Evolutionary conservation across 2,888 invertebrate species (phyloP).

Genomic region (Criorhina ranunculi): DNA sequence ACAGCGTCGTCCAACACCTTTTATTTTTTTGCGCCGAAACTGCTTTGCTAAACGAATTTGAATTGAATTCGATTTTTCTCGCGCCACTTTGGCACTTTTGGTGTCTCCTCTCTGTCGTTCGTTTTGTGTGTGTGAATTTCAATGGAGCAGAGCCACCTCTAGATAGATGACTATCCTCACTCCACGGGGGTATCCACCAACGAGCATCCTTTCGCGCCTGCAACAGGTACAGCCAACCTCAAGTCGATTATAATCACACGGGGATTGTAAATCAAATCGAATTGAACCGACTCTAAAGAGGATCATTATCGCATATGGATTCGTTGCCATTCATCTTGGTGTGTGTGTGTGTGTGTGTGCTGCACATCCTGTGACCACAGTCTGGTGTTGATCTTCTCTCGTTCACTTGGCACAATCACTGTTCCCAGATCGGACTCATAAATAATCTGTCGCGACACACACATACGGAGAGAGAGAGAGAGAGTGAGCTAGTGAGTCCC

Average conservation of each 20-base stretch:
- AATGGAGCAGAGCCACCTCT: not conserved
- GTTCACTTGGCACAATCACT: constrained; percentile 70
- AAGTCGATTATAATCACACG: constrained; percentile 84
- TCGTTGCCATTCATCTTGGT: constrained; percentile 69
- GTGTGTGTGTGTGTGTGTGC: constrained; percentile 11
- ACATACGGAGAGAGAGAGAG: no score
- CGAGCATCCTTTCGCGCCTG: constrained; percentile 29
- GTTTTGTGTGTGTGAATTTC: constrained; percentile 29
- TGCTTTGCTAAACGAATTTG: constrained; percentile 63
- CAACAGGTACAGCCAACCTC: constrained; percentile 59
- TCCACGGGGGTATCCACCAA: constrained; percentile 60
- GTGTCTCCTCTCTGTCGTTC: constrained; percentile 44
- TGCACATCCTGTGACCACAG: constrained; percentile 7
- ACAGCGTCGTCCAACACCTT: constrained; percentile 41
- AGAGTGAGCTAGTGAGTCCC: not conserved
- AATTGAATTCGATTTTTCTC: constrained; percentile 75
- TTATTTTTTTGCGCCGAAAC: not conserved
- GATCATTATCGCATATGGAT: constrained; percentile 77
- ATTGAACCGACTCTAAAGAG: constrained; percentile 80
- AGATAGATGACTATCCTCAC: constrained; percentile 58
- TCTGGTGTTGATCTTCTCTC: constrained; percentile 64
- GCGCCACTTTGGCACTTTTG: constrained; percentile 71
- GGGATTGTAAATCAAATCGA: constrained; percentile 84
- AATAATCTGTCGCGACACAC: constrained; percentile 75
- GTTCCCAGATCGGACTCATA: constrained; percentile 74